phyloP scores from a whole-genome alignment of 1,140 invertebrate species.

The Nebria ingens region DNA sequence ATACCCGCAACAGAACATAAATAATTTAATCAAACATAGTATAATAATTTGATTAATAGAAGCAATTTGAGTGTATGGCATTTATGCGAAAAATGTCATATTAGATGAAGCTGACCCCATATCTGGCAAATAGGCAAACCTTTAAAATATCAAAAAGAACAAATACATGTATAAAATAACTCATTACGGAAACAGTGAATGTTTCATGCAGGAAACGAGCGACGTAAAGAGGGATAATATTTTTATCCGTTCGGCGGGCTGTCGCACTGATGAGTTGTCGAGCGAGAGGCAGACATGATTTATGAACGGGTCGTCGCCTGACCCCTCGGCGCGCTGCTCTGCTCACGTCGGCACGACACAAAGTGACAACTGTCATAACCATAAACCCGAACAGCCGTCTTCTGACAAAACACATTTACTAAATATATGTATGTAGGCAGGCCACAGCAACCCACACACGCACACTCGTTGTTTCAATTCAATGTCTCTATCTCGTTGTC shows the following conservation, averaged over 20 bases:
- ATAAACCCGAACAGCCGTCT: conserved; percentile 2
- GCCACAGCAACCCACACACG: background rate
- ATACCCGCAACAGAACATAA: too few species aligned
- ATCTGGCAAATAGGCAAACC: too few species aligned
- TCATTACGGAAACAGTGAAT: background rate
- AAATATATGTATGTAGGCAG: conserved; percentile 10
- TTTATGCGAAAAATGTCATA: too few species aligned
- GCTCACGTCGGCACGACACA: conserved; percentile 7
- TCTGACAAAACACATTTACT: conserved; percentile 10
- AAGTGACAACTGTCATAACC: conserved; percentile 15
- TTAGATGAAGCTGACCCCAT: too few species aligned
- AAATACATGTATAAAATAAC: too few species aligned
- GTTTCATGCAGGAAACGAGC: background rate
- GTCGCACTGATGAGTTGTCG: background rate
- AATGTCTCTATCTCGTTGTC: background rate
- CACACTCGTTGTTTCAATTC: background rate
- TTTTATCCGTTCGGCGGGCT: background rate
- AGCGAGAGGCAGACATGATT: conserved; percentile 4
- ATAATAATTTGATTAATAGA: too few species aligned
- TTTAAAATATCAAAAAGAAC: too few species aligned
- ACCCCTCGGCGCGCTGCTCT: background rate
- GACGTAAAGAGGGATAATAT: background rate
- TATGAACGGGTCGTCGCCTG: background rate
- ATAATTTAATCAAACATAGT: too few species aligned
- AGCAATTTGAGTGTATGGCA: too few species aligned